Conservation (phyloP, 2,113 vertebrate genomes). For the Ivindomyrus marchei region DNA sequence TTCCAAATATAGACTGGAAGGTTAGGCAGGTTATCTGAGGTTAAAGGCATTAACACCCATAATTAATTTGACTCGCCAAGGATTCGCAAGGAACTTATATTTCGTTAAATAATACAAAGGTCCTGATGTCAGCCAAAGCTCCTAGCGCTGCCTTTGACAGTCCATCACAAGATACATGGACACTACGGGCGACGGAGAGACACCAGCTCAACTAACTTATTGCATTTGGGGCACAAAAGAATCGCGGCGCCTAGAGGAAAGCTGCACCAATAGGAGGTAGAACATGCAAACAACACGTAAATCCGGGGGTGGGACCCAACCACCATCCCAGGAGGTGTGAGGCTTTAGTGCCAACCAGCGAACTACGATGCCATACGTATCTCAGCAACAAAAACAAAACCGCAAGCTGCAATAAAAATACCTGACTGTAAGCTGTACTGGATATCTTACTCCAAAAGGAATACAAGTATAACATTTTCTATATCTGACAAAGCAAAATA, state of each 20-base stretch:
- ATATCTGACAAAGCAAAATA: background rate
- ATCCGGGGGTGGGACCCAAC: background rate
- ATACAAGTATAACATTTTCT: background rate
- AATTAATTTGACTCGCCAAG: conserved; percentile 35
- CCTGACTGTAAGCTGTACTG: background rate
- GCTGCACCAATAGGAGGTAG: background rate
- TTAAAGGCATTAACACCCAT: conserved; percentile 28
- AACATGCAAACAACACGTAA: background rate
- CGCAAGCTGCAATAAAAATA: background rate
- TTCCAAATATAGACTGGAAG: background rate
- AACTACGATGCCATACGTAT: background rate
- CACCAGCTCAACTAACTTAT: background rate
- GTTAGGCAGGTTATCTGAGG: conserved; percentile 28
- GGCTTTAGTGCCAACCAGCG: background rate
- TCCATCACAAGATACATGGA: background rate
- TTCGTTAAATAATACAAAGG: conserved; percentile 29
- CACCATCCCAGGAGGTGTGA: background rate
- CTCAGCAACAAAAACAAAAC: background rate
- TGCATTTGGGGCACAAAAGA: background rate
- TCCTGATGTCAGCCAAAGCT: background rate
- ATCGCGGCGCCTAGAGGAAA: background rate
- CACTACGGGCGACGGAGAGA: background rate
- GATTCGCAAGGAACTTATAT: conserved; percentile 31
- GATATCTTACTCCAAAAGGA: background rate
- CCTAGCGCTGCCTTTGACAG: background rate